Conservation (phyloP, 2,888 invertebrate species). For the Cheilosia vernalis region DNA sequence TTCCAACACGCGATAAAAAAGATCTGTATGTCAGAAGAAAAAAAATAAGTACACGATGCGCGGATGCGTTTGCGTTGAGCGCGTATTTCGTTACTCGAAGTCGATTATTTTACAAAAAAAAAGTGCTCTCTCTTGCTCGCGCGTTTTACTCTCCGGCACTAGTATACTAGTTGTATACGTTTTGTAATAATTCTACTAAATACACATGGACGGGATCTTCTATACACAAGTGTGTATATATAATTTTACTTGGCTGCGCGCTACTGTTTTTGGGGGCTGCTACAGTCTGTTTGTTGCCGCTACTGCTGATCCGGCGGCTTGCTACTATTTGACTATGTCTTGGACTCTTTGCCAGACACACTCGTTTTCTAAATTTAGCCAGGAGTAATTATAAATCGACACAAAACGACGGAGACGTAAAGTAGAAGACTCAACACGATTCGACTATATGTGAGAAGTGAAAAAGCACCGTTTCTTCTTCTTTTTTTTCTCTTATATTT, state of each 20-base stretch:
- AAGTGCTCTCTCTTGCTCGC: slow-evolving; percentile 47
- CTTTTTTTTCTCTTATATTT: slow-evolving; percentile 49
- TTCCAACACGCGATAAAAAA: slow-evolving; percentile 60
- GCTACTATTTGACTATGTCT: slow-evolving; percentile 75
- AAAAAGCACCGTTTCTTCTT: slow-evolving; percentile 57
- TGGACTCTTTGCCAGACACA: slow-evolving; percentile 80
- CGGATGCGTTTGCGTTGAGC: slow-evolving; percentile 71
- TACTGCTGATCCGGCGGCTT: slow-evolving; percentile 72
- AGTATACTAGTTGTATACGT: slow-evolving; percentile 63
- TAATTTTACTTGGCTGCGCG: slow-evolving; percentile 69
- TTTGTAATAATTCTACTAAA: slow-evolving; percentile 69
- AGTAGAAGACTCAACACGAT: slow-evolving; percentile 72
- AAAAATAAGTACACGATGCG: slow-evolving; percentile 64
- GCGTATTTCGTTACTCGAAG: slow-evolving; percentile 73
- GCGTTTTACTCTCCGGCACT: slow-evolving; percentile 48
- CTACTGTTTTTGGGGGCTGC: slow-evolving; percentile 73
- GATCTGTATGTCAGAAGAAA: slow-evolving; percentile 60
- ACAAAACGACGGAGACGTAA: slow-evolving; percentile 73
- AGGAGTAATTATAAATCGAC: slow-evolving; percentile 82
- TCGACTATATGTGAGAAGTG: slow-evolving; percentile 67
- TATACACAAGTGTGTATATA: slow-evolving; percentile 35
- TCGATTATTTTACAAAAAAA: slow-evolving; percentile 55
- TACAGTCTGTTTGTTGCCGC: slow-evolving; percentile 76
- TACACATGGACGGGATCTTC: slow-evolving; percentile 57
- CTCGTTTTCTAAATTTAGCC: slow-evolving; percentile 84